Conservation (phyloP, 2,113 vertebrate species). For the Mystacornis crossleyi region DNA sequence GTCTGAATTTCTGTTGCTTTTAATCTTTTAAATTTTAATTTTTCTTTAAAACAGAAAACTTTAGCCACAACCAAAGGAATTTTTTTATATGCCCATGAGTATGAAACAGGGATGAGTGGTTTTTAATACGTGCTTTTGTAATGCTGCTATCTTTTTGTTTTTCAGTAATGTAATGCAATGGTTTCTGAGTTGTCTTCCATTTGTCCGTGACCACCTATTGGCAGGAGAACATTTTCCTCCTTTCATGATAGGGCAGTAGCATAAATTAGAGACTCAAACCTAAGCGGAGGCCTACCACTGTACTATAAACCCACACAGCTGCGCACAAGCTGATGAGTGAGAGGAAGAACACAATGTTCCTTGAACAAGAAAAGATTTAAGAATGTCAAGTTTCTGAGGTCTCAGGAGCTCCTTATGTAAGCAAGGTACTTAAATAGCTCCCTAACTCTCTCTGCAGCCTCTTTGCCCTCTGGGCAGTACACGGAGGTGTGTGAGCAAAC, state of each 20-base stretch:
- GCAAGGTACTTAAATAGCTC: background rate
- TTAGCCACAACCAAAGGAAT: background rate
- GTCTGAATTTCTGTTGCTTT: background rate
- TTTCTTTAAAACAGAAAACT: background rate
- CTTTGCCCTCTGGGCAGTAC: background rate
- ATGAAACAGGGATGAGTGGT: fast-evolving
- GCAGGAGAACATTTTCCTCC: background rate
- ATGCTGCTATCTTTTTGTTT: background rate
- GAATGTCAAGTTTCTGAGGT: background rate
- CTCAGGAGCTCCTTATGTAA: background rate
- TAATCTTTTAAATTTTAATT: background rate
- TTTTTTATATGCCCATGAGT: background rate
- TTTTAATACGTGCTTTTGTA: background rate
- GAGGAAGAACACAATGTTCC: background rate
- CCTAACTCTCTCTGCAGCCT: background rate
- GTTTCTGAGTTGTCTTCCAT: background rate
- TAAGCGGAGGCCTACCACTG: fast-evolving
- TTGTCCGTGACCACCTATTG: fast-evolving
- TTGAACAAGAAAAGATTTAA: background rate
- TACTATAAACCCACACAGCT: background rate
- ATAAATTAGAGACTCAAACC: background rate
- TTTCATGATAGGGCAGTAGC: background rate
- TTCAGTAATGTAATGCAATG: background rate
- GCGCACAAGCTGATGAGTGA: background rate
- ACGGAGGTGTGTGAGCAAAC: fast-evolving